Base-by-base conservation (phyloP, 2,888 invertebrate genomes). In the Andrena flavipes region DNA sequence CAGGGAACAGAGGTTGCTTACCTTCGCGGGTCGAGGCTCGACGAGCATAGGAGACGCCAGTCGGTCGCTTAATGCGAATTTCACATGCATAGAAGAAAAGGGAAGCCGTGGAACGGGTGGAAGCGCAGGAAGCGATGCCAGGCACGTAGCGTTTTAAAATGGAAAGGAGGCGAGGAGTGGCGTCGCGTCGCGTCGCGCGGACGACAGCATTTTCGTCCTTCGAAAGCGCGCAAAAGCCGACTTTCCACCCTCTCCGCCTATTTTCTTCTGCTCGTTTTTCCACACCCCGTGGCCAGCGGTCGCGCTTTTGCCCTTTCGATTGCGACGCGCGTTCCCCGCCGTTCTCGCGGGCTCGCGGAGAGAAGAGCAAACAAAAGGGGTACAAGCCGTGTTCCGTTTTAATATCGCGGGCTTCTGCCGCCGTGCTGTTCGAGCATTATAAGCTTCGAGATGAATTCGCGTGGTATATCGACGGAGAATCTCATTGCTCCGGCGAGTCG, bases 131-230 rank as follows among this genome's bases (percentile, higher is more conserved):
- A 85, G 82, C 84, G 89, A 91, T 91, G 90, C 91, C 85, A 82
- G 82, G 87, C 91, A 91, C 91, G 91, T 91, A 90, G 90, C 87
- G 84, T 91, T 91, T 91, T 90, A 90, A 90, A 91, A 91, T 91
- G 90, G 90, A 87, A 88, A 88, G 86, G 85, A 84, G 84, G 73
- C 59, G 75, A 71, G 29, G 62, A 54, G 59, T 30, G 60, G 59
- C 76, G 75, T 77, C 0, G 42, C 35, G 35, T 35, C 75, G 59
- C 76, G 42, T 42, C 76, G 79, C 84, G 77, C 85, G 71, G 84
- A 83, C 86, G 88, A 83, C 82, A 76, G 75, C 82, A 78, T 87
- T 84, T 26, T 78, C 80, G 78, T 84, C 84, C 88, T 87, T 87
- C 82, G 76, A 56, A 56, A 49, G 74, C 84, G 81, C 54, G 85